A percentile compares a stretch with the other conserved stretches of the same genome.
Conservation (phyloP, 2,888 invertebrate species). For the Drosophila monieri region DNA sequence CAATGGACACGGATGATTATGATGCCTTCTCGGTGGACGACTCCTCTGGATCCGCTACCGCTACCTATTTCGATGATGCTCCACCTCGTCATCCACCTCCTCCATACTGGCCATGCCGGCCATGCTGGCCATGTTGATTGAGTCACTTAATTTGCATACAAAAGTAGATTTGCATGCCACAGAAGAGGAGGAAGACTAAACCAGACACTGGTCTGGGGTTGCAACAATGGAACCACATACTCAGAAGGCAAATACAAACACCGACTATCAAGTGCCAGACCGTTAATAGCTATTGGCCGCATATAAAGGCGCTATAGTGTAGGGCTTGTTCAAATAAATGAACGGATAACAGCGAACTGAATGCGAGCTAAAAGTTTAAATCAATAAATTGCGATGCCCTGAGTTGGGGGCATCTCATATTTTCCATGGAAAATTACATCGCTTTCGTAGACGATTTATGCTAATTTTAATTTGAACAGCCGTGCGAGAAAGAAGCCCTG, state of each 20-base stretch:
- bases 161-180: slow-evolving; percentile 78
- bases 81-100: slow-evolving; percentile 8
- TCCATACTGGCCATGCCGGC: slow-evolving; percentile 20
- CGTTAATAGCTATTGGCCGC: slow-evolving; percentile 55
- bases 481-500: slow-evolving; percentile 63
- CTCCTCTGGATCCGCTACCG: neutral
- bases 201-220: slow-evolving; percentile 32
- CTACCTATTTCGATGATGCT: slow-evolving; percentile 7
- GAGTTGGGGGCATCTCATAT: slow-evolving; percentile 32
- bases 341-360: slow-evolving; percentile 10
- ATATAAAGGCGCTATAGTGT: slow-evolving; percentile 52
- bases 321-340: slow-evolving; percentile 61
- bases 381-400: slow-evolving; percentile 62
- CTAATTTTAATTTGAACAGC: slow-evolving; percentile 72
- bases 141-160: slow-evolving; percentile 80
- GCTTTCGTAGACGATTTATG: slow-evolving; percentile 53
- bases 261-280: slow-evolving; percentile 53
- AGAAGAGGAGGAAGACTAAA: neutral
- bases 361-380: slow-evolving; percentile 72
- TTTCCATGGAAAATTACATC: slow-evolving; percentile 78
- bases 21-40: slow-evolving; percentile 51
- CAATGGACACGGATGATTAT: slow-evolving; percentile 68
- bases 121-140: slow-evolving; percentile 60
- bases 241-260: slow-evolving; percentile 28
- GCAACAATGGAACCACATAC: slow-evolving; percentile 46